Base-by-base conservation (phyloP, 2,888 invertebrate species). In the Drosophila borborema region DNA sequence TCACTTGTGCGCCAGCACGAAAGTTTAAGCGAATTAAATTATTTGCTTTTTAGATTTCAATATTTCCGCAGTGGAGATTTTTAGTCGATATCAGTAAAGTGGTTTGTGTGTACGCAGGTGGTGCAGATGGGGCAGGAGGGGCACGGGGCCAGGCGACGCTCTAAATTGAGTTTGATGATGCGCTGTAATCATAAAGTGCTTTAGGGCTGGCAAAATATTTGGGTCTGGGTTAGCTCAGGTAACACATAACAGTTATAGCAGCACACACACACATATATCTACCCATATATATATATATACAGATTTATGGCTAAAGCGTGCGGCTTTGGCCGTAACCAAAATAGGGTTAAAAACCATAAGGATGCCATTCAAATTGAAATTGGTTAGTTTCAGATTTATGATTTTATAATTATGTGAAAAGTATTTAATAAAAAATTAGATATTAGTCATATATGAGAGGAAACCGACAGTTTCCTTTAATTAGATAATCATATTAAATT, bases 21-120 rank as follows among this genome's bases (percentile, higher is more conserved):
- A 85, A 85, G 86, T 89, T 85, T 81, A 81, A 88, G 77, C 81
- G 83, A 90, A 88, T 89, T 90, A 90, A 90, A 90, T 89, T 89
- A 90, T 89, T 89, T 89, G 89, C 83, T 86, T 86, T 86, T 88
- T 83, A 90, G 88, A 90, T 89, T 89, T 90, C 86, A 90, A 90
- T 89, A 89, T 90, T 90, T 89, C 81, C 90, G 86, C 78, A 83
- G 88, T 81, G 84, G 80, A 78, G 81, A 89, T 85, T 87, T 87
- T 78, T 72, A 80, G 88, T 86, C 83, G 79, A 89, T 85, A 88
- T 84, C 83, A 80, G 49, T 75, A 79, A 77, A 77, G 77, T 79
- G 77, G 60, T 63, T 63, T 45, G 45, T 36, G 10, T 53, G 68
- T 48, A 28, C 18, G 38, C 14, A 28, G 40, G 60, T 6, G 48